phyloP scores from a whole-genome alignment of 2,888 invertebrate species.

The Chloromyia formosa region DNA sequence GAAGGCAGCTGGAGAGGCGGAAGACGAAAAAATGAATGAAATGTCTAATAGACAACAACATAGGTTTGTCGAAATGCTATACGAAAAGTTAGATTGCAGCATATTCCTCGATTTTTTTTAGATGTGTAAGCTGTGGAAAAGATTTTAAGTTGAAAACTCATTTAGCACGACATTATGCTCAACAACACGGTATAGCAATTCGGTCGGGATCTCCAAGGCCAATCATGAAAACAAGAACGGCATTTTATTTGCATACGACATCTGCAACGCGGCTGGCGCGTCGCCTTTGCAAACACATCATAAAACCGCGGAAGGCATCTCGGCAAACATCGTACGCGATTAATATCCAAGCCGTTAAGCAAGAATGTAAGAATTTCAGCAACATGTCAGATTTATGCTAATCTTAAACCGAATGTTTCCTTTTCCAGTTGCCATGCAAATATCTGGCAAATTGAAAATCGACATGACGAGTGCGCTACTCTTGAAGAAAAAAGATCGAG shows the following conservation, averaged over 20 bases:
- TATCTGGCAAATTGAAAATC: conserved; percentile 66
- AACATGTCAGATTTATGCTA: conserved; percentile 48
- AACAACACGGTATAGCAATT: conserved; percentile 81
- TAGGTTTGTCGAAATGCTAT: conserved; percentile 55
- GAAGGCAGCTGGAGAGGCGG: conserved; percentile 63
- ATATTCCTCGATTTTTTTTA: conserved; percentile 21
- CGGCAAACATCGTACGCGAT: conserved; percentile 84
- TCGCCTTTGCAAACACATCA: conserved; percentile 82
- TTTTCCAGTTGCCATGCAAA: conserved; percentile 67
- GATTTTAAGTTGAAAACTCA: conserved; percentile 96
- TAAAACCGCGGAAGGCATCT: conserved; percentile 86
- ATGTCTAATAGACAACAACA: conserved; percentile 62
- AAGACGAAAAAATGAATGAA: conserved; percentile 66
- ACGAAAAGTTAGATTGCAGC: too few relatives aligned
- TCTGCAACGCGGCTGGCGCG: conserved; percentile 90
- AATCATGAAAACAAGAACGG: conserved; percentile 96
- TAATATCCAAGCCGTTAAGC: conserved; percentile 82
- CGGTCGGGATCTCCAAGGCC: conserved; percentile 84
- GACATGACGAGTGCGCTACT: conserved; percentile 69
- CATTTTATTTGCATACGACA: conserved; percentile 93
- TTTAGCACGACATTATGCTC: conserved; percentile 91
- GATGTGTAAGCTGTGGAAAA: conserved; percentile 83
- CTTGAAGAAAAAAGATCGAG: conserved; percentile 69
- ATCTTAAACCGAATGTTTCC: not conserved
- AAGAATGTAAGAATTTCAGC: conserved; percentile 76